These are phyloP conservation scores for Sebastes steindachneri DNA, from an alignment of 2,797 vertebrate genomes.

Conservation along the genomic window DNA sequence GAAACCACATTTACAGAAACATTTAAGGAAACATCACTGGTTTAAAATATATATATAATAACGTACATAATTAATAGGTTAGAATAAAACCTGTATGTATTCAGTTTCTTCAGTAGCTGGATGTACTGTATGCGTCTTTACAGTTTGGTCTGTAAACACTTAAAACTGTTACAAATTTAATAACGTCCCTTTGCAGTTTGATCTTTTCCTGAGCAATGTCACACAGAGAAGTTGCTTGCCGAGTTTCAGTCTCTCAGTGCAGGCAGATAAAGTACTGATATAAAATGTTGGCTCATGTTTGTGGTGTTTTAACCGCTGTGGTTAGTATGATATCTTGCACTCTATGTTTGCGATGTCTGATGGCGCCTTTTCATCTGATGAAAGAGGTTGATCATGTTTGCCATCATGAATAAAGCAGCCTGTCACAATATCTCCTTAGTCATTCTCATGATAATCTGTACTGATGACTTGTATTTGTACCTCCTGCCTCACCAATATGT, in stretches of 20 bases:
- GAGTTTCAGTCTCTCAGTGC: neutral
- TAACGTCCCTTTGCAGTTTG: neutral
- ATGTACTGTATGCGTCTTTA: neutral
- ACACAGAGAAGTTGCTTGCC: conserved; percentile 2
- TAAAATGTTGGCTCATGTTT: conserved; percentile 1
- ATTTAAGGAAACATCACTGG: neutral
- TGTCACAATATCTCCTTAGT: neutral
- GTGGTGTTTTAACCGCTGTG: neutral
- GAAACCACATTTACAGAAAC: conserved; percentile 54
- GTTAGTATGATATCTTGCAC: neutral
- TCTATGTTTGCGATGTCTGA: neutral
- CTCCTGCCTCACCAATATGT: neutral
- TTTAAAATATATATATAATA: neutral
- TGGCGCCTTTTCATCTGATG: neutral
- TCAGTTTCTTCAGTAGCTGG: neutral
- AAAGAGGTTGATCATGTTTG: neutral
- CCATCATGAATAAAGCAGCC: neutral
- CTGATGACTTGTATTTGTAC: neutral
- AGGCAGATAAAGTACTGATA: conserved; percentile 6
- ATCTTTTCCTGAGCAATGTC: neutral
- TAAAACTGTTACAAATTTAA: neutral
- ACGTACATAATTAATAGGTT: neutral
- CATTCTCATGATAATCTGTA: neutral
- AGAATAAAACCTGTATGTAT: neutral
- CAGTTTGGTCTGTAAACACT: neutral